phyloP scores from a whole-genome alignment of 2,888 invertebrate species.

The Dorcus parallelipipedus region DNA sequence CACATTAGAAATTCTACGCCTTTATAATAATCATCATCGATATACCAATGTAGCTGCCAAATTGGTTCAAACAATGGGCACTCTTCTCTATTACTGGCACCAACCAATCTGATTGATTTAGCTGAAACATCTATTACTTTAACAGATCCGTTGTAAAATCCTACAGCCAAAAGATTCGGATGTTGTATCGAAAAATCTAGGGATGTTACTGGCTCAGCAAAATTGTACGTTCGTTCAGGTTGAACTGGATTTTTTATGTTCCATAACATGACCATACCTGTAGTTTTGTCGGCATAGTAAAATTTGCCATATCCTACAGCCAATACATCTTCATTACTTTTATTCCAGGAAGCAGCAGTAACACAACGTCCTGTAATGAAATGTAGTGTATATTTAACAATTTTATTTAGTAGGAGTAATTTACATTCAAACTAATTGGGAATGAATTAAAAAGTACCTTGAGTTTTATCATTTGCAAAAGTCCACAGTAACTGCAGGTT shows the following conservation, averaged over 20 bases:
- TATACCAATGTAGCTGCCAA: constrained; percentile 64
- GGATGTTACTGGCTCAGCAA: constrained; percentile 62
- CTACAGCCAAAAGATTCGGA: constrained; percentile 72
- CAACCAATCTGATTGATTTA: constrained; percentile 52
- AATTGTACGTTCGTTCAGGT: constrained; percentile 67
- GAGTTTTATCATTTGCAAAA: constrained; percentile 54
- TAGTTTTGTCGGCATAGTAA: constrained; percentile 54
- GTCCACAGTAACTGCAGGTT: constrained; percentile 66
- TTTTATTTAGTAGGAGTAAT: too few species aligned
- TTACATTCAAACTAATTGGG: not conserved
- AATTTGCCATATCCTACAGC: constrained; percentile 74
- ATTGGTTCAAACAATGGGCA: constrained; percentile 66
- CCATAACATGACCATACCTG: constrained; percentile 72
- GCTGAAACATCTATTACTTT: constrained; percentile 68
- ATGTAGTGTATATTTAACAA: too few species aligned
- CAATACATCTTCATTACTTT: constrained; percentile 64
- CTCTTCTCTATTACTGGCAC: constrained; percentile 55
- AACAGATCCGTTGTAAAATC: constrained; percentile 70
- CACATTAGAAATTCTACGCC: constrained; percentile 19
- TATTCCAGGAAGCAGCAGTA: constrained; percentile 63
- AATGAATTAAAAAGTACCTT: constrained; percentile 24
- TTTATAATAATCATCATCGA: constrained; percentile 41
- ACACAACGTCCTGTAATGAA: constrained; percentile 53
- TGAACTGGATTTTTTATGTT: constrained; percentile 76
- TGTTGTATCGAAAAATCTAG: constrained; percentile 65